Evolutionary conservation across 2,797 vertebrate genomes (phyloP).

Genomic region (Sebastes miniatus): DNA sequence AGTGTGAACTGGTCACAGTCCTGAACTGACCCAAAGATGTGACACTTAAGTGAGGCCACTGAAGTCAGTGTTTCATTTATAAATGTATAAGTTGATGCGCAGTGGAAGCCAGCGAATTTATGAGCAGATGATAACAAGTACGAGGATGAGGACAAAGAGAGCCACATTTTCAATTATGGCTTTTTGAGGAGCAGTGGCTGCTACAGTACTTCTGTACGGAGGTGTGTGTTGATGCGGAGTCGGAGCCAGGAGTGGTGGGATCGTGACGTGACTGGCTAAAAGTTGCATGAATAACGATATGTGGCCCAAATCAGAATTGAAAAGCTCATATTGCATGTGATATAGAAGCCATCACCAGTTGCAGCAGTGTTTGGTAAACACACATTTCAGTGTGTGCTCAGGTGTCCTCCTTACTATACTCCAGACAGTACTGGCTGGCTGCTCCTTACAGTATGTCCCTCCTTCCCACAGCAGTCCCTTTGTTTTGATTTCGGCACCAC

Average conservation of each 20-base stretch:
- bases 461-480: neutral
- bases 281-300: neutral
- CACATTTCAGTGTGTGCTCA: slow-evolving; percentile 10
- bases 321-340: neutral
- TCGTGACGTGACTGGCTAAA: neutral
- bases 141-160: neutral
- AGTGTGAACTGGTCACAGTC: neutral
- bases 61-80: neutral
- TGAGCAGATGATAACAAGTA: neutral
- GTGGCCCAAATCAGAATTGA: too few species aligned
- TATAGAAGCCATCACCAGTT: slow-evolving; percentile 23
- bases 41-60: neutral
- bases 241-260: neutral
- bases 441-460: neutral
- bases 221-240: neutral
- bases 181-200: neutral
- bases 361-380: slow-evolving; percentile 38
- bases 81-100: neutral
- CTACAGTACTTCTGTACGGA: neutral
- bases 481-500: neutral
- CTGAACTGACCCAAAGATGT: neutral
- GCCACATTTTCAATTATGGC: neutral
- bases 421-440: neutral
- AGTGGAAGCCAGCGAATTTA: neutral
- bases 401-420: neutral